These are phyloP conservation scores for Orthosia cruda DNA, from an alignment of 2,888 invertebrate species.

Conservation along the genomic window DNA sequence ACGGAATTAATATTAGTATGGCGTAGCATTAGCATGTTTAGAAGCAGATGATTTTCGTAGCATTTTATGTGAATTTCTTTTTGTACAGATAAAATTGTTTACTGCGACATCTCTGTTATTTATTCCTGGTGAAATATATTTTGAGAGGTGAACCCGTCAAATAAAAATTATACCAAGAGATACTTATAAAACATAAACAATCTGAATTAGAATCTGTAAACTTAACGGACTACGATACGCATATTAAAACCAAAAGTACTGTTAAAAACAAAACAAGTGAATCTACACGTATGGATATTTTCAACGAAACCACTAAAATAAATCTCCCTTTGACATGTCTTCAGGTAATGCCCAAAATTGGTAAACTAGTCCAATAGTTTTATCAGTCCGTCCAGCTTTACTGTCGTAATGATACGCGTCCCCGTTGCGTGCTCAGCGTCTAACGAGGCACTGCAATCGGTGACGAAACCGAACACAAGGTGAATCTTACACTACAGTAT, in stretches of 20 bases:
- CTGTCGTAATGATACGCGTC: slow-evolving; percentile 83
- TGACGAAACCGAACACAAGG: slow-evolving; percentile 89
- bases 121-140: too few relatives aligned
- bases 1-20: slow-evolving; percentile 12
- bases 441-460: slow-evolving; percentile 81
- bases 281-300: background rate
- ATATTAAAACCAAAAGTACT: accelerated
- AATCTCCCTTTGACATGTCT: slow-evolving; percentile 38
- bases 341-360: slow-evolving; percentile 71
- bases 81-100: too few relatives aligned
- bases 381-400: slow-evolving; percentile 77
- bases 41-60: slow-evolving; percentile 7
- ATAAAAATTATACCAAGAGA: too few relatives aligned
- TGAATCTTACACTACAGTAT: slow-evolving; percentile 88
- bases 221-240: too few relatives aligned
- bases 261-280: background rate
- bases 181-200: too few relatives aligned
- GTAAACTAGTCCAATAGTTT: slow-evolving; percentile 72
- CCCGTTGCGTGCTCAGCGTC: slow-evolving; percentile 87
- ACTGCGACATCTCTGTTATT: too few relatives aligned
- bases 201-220: too few relatives aligned
- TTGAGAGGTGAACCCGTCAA: too few relatives aligned
- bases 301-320: background rate
- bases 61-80: background rate
- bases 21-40: slow-evolving; percentile 18